Conservation (phyloP, 1,140 invertebrate species). For the Nebria ingens region DNA sequence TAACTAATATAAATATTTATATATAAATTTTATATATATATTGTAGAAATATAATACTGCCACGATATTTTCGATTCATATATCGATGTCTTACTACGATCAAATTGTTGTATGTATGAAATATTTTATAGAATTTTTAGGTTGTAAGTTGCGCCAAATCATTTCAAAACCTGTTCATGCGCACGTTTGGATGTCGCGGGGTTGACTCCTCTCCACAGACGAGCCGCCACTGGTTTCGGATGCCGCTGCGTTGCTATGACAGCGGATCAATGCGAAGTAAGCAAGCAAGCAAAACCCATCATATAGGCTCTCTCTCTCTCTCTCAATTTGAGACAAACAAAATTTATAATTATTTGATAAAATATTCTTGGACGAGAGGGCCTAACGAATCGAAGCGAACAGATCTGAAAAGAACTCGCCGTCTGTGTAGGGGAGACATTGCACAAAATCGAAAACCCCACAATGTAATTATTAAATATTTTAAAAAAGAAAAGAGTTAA, state of each 20-base stretch:
- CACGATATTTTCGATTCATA: not conserved
- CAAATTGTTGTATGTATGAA: not conserved
- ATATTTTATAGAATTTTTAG: not conserved
- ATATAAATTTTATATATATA: not conserved
- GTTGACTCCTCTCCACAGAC: not conserved
- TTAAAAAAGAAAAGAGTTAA: not conserved
- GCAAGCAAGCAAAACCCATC: too few relatives aligned
- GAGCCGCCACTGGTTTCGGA: not conserved
- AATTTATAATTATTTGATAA: too few relatives aligned
- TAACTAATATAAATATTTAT: not conserved
- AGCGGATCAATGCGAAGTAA: not conserved
- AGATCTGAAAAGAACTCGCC: too few relatives aligned
- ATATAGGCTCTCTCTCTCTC: not conserved
- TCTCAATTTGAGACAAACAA: not conserved
- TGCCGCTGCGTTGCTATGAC: not conserved
- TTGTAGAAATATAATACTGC: not conserved
- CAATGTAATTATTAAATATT: not conserved
- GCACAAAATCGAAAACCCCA: too few relatives aligned
- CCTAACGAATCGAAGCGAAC: too few relatives aligned
- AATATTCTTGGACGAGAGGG: too few relatives aligned
- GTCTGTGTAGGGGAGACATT: too few relatives aligned
- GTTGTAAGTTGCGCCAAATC: not conserved
- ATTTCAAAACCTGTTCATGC: too few relatives aligned
- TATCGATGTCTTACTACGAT: not conserved
- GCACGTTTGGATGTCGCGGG: too few relatives aligned